Evolutionary conservation across 2,888 invertebrate species (phyloP).

Genomic region (Aleiodes testaceus): DNA sequence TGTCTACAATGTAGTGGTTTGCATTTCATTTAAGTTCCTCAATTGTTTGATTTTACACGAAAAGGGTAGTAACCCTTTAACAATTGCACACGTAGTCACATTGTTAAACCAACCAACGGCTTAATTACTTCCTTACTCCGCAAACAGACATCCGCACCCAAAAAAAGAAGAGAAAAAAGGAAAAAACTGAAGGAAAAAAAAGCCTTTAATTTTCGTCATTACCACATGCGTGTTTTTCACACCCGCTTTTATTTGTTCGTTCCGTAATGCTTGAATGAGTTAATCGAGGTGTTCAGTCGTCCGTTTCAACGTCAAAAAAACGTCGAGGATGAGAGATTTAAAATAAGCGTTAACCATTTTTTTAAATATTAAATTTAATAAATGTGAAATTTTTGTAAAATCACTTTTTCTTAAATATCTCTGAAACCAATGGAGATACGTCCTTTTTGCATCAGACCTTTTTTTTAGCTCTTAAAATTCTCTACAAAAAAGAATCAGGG

Average conservation of each 20-base stretch:
- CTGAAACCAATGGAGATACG: too few relatives aligned
- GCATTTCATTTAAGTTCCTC: conserved; percentile 29
- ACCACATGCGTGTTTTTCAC: conserved; percentile 8
- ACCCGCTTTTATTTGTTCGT: conserved; percentile 19
- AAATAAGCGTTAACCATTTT: not conserved
- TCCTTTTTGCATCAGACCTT: too few relatives aligned
- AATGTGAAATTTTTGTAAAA: too few relatives aligned
- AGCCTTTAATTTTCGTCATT: conserved; percentile 16
- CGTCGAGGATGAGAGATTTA: not conserved
- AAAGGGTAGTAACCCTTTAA: conserved; percentile 19
- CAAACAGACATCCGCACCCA: not conserved
- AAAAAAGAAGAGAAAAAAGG: not conserved
- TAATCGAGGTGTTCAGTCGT: conserved; percentile 6
- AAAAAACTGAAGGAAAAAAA: conserved; percentile 1
- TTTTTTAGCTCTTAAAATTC: not conserved
- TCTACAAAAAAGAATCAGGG: not conserved
- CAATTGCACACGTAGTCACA: conserved; percentile 24
- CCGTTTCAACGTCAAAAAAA: conserved; percentile 20
- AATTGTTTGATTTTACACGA: conserved; percentile 26
- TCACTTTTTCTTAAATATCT: too few relatives aligned
- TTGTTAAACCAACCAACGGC: conserved; percentile 4
- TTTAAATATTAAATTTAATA: not conserved
- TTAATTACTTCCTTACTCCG: conserved; percentile 26
- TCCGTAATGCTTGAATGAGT: conserved; percentile 11
- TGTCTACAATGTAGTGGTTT: conserved; percentile 20